A percentile compares a stretch with the other conserved stretches of the same genome.
These are phyloP conservation scores for Busseola fusca DNA, from an alignment of 2,888 invertebrate species.

Conservation along the genomic window DNA sequence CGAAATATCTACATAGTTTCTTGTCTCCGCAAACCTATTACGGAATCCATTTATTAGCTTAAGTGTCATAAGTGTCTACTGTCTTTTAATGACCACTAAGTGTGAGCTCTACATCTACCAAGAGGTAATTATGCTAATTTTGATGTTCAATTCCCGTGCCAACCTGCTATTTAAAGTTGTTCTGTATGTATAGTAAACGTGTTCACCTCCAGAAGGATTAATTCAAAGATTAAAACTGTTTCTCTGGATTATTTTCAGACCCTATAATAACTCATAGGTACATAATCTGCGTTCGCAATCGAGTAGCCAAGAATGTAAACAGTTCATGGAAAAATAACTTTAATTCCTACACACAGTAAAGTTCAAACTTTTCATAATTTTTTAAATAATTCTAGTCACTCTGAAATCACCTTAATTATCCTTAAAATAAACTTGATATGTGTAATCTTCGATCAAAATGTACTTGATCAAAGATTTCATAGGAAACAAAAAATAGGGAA, in stretches of 20 bases:
- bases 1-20: background rate
- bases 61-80: constrained; percentile 9
- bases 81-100: constrained; percentile 10
- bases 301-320: no score
- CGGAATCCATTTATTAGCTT: constrained; percentile 7
- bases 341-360: no score
- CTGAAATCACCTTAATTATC: no score
- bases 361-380: no score
- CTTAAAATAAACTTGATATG: no score
- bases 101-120: constrained; percentile 9
- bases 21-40: background rate
- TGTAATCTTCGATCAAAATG: no score
- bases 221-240: background rate
- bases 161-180: constrained; percentile 3
- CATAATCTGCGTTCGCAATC: no score
- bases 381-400: no score
- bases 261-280: background rate
- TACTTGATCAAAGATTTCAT: no score
- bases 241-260: background rate
- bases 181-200: background rate
- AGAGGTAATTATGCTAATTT: constrained; percentile 15
- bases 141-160: constrained; percentile 3
- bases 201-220: background rate
- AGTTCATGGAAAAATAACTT: no score
- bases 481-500: no score